Percentiles rank a stretch among this genome's conserved stretches.
phyloP scores from a whole-genome alignment of 2,113 vertebrate genomes.

The Pseudonaja textilis region DNA sequence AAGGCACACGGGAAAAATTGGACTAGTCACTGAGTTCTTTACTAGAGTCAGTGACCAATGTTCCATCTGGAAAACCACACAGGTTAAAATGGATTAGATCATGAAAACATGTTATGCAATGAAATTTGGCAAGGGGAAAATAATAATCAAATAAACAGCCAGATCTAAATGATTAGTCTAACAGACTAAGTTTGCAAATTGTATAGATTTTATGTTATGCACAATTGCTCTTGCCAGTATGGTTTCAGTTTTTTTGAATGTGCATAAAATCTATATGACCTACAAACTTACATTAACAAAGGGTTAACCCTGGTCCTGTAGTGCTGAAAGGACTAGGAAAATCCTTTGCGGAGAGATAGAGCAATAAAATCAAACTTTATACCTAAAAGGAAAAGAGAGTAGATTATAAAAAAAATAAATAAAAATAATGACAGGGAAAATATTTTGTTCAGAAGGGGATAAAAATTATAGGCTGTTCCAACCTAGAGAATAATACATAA shows the following conservation, averaged over 20 bases:
- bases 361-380: not conserved
- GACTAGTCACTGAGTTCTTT: not conserved
- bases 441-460: not conserved
- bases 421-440: not conserved
- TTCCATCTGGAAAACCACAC: not conserved
- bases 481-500: not conserved
- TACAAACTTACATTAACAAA: not conserved
- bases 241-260: not conserved
- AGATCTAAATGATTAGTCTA: not conserved
- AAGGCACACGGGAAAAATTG: not conserved
- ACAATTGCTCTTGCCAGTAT: not conserved
- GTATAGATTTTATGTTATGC: not conserved
- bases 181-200: not conserved
- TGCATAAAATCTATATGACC: not conserved
- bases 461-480: not conserved
- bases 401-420: not conserved
- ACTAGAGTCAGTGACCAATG: not conserved
- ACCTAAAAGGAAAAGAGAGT: not conserved
- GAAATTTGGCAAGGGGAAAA: not conserved
- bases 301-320: not conserved
- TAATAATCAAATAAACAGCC: not conserved
- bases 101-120: not conserved
- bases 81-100: not conserved
- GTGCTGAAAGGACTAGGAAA: not conserved
- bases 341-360: not conserved